A percentile compares a stretch with the other conserved stretches of the same genome.
These are phyloP conservation scores for Palythoa grandiflora DNA, from an alignment of 92 coral and sea anemone species.

Conservation along the genomic window DNA sequence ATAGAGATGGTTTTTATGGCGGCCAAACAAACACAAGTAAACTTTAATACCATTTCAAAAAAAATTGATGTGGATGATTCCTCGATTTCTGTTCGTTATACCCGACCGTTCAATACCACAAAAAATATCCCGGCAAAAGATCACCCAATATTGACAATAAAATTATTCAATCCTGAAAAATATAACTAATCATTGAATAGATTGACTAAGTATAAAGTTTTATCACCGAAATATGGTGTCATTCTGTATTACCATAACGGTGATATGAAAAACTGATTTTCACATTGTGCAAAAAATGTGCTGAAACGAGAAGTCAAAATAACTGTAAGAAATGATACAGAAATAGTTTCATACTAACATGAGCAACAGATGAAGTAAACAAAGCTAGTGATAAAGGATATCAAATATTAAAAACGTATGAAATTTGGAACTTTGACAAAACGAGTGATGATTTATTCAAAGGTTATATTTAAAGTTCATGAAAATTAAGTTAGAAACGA, in stretches of 20 bases:
- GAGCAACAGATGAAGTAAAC: not conserved
- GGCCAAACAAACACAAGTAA: too few relatives aligned
- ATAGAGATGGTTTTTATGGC: too few relatives aligned
- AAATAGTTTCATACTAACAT: not conserved
- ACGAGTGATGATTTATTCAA: constrained; percentile 37
- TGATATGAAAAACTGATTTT: too few relatives aligned
- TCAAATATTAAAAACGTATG: too few relatives aligned
- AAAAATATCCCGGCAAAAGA: constrained; percentile 12
- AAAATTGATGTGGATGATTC: too few relatives aligned
- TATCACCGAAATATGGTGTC: not conserved
- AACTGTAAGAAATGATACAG: not conserved
- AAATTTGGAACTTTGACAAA: not conserved
- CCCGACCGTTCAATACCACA: not conserved
- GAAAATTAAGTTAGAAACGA: too few relatives aligned
- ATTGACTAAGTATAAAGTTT: constrained; percentile 11
- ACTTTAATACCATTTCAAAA: too few relatives aligned
- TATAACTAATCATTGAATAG: constrained; percentile 30
- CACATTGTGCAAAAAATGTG: too few relatives aligned
- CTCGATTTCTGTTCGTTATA: not conserved
- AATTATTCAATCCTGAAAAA: constrained; percentile 23
- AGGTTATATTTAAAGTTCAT: not conserved
- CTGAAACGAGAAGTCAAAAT: not conserved
- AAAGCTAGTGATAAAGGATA: constrained; percentile 4
- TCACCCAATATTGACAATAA: not conserved
- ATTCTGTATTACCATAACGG: constrained; percentile 49